phyloP scores from a whole-genome alignment of 1,140 invertebrate genomes.

The Lineus longissimus region DNA sequence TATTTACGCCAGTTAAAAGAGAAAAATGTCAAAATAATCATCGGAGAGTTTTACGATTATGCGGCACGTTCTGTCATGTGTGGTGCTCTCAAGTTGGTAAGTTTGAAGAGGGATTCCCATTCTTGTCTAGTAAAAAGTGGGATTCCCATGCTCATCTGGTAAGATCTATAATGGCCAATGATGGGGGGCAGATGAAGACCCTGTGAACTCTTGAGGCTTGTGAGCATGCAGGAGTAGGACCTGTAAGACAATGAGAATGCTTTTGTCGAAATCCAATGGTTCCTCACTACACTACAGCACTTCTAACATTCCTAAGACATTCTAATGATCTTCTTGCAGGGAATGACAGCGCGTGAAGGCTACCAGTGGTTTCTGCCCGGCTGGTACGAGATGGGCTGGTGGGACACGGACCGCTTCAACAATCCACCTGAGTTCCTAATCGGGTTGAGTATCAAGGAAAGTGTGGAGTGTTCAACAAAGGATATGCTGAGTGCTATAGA shows the following conservation, averaged over 20 bases:
- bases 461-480: slow-evolving; percentile 61
- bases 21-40: slow-evolving; percentile 68
- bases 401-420: slow-evolving; percentile 64
- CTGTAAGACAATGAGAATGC: too few relatives aligned
- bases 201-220: too few relatives aligned
- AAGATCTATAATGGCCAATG: too few relatives aligned
- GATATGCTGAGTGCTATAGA: slow-evolving; percentile 69
- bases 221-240: too few relatives aligned
- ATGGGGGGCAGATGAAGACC: too few relatives aligned
- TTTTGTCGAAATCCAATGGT: too few relatives aligned
- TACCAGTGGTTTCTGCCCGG: slow-evolving; percentile 80
- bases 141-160: too few relatives aligned
- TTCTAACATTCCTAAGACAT: neutral
- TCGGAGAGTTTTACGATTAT: slow-evolving; percentile 71
- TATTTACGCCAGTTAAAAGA: slow-evolving; percentile 67
- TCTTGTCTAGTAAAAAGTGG: too few relatives aligned
- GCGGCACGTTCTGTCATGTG: slow-evolving; percentile 70
- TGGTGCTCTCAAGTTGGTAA: slow-evolving; percentile 67
- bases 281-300: neutral
- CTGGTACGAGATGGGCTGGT: slow-evolving; percentile 68
- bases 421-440: slow-evolving; percentile 28
- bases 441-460: slow-evolving; percentile 39
- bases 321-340: slow-evolving; percentile 30
- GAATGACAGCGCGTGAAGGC: slow-evolving; percentile 64
- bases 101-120: too few relatives aligned